Base-by-base conservation (phyloP, 2,113 vertebrate species). In the Orthochromis malagaraziensis region DNA sequence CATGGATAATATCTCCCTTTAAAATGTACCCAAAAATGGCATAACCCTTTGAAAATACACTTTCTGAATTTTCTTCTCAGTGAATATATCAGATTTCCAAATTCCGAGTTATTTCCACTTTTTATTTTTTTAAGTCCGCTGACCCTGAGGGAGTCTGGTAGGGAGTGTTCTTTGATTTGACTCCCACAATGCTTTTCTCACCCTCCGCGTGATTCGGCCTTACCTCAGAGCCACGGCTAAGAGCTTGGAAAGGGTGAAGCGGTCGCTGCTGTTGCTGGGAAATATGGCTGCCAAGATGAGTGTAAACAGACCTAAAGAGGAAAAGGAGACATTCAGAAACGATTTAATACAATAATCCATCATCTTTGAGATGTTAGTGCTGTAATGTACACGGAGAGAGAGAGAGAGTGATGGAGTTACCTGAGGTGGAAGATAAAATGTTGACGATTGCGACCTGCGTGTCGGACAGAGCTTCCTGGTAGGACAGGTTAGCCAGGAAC, bases 401-500 rank as follows among this genome's bases (percentile, higher is more conserved):
- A 10, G 9, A 40, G 40, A 5, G n/a, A 19, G 53, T 0, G 31
- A 21, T 21, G 33, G 35, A 92, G 93, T 96, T 94, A 99, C 98
- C 98, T 95, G 98, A 99, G 6, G 98, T 99, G 89, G 98, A 99
- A 0, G 98, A 99, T 87, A 99, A 95, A 87, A 99, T 97, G 94
- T 99, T 99, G 94, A 99, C 98, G 26, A 99, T 97, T 54, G 98
- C 97, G 16, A 99, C 98, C 70, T 98, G 97, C 8, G 98, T 98
- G 92, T 98, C 97, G 14, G 98, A 98, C 86, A 99, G 96, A 33
- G 98, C 98, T 94, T 99, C 98, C 93, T 99, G 98, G 91, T 99
- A 99, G 11, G 98, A 98, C 70, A 99, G 96, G 93, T 99, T 99
- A 90, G 98, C 98, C 94, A 99, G 96, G 94, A 99, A 99, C 98